phyloP scores from a whole-genome alignment of 2,888 invertebrate species.

The Papilio elwesi region DNA sequence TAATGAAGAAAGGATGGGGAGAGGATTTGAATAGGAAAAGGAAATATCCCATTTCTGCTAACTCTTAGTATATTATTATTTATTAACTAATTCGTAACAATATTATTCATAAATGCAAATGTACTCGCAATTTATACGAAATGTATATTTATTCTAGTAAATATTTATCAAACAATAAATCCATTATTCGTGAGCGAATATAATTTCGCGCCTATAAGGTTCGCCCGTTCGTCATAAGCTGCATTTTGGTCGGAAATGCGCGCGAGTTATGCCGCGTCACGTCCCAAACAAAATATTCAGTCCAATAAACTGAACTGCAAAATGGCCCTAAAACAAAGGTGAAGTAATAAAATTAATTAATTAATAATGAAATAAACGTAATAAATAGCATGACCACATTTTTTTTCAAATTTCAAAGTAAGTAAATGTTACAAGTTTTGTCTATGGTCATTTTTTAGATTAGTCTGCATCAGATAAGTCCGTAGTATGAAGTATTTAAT shows the following conservation, averaged over 20 bases:
- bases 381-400: too few relatives aligned
- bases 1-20: too few relatives aligned
- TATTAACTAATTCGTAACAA: neutral
- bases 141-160: neutral
- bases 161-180: conserved; percentile 30
- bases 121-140: neutral
- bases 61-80: too few relatives aligned
- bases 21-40: too few relatives aligned
- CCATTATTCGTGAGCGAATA: conserved; percentile 27
- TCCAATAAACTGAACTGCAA: neutral
- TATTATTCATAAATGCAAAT: neutral
- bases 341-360: neutral
- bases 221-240: conserved; percentile 9
- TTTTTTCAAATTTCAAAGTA: too few relatives aligned
- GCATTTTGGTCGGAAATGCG: conserved; percentile 46
- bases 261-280: conserved; percentile 40
- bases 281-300: conserved; percentile 33
- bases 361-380: too few relatives aligned
- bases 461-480: too few relatives aligned
- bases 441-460: too few relatives aligned
- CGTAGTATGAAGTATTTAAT: too few relatives aligned
- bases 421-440: too few relatives aligned
- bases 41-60: too few relatives aligned
- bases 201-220: conserved; percentile 36
- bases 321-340: conserved; percentile 1